Conservation (phyloP, 2,113 vertebrate species). For the Pachycephala philippinensis region DNA sequence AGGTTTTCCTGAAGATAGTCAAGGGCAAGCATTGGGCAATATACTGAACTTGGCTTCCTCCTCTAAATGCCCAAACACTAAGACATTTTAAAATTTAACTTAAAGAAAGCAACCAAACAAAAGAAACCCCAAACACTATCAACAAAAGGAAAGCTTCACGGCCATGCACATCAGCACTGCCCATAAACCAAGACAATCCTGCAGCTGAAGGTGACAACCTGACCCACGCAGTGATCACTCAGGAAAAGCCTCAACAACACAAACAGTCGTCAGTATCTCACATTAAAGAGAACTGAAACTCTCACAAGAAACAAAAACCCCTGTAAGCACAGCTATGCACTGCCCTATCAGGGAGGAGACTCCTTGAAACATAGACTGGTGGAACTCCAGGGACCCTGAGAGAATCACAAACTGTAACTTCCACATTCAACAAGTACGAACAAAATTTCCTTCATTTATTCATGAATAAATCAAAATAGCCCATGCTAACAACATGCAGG, state of each 20-base stretch:
- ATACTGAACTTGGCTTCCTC: background rate
- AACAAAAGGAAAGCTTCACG: background rate
- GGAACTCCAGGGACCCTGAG: background rate
- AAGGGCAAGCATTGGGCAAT: background rate
- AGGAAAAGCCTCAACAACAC: background rate
- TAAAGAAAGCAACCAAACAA: background rate
- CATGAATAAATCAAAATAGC: constrained; percentile 47
- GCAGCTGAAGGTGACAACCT: background rate
- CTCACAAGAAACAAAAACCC: background rate
- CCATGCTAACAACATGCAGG: constrained; percentile 60
- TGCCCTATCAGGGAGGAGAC: background rate
- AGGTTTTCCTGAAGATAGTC: background rate
- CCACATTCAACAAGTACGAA: background rate
- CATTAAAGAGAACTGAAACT: background rate
- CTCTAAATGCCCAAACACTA: background rate
- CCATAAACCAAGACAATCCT: background rate
- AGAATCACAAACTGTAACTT: background rate
- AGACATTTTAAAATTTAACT: background rate
- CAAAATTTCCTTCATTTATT: constrained; percentile 47
- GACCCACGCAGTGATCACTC: background rate
- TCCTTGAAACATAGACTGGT: constrained; percentile 18
- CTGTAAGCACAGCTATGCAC: background rate
- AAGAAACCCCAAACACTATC: background rate
- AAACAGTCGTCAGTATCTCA: background rate
- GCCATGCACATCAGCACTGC: background rate